Evolutionary conservation across 2,113 vertebrate genomes (phyloP), one percentile per base, ranked within the genome.

Genomic region (Neotoma lepida): DNA sequence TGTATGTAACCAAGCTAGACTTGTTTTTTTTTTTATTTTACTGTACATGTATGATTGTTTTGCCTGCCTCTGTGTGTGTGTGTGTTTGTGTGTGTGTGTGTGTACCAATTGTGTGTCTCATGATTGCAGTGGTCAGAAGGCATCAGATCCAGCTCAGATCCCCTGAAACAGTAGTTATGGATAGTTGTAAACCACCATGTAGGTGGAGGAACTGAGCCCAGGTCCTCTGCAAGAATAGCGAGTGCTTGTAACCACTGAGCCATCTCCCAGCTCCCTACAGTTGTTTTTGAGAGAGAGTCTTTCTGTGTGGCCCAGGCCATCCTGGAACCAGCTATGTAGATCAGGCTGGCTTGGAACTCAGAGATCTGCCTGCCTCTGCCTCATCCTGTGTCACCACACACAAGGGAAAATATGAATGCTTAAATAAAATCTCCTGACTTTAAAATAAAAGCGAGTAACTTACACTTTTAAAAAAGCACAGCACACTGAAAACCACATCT

Each of bases 401-500:
- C 68, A 88, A 10, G 24, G 86, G 49, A 49, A 77, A 76, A 82
- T 77, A 33, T 54, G 64, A 46, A 78, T 91, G 88, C 10, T 76
- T 87, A 74, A 20, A 46, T 74, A 66, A 89, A 61, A 68, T 44
- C 74, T 96, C 56, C 81, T 64, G 28, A 73, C 82, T 90, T 94
- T 78, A 90, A 96, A 91, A 86, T n/a, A 20, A 95, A 39, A 63
- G 46, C 86, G 87, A 76, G 41, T 77, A 41, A 74, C 46, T 64
- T 49, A 56, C n/a, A 46, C 85, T 24, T 63, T 46, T 93, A 51
- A 85, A 51, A 80, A 80, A 64, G 82, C 63, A 77, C 44, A 70
- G 33, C 39, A 61, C 35, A 30, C 12, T 85, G 41, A 63, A 89
- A 93, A 87, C 33, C 17, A 49, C 74, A 58, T 49, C 51, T 44